Base-by-base conservation (phyloP, 2,797 vertebrate genomes). In the Dendrocincla fuliginosa region DNA sequence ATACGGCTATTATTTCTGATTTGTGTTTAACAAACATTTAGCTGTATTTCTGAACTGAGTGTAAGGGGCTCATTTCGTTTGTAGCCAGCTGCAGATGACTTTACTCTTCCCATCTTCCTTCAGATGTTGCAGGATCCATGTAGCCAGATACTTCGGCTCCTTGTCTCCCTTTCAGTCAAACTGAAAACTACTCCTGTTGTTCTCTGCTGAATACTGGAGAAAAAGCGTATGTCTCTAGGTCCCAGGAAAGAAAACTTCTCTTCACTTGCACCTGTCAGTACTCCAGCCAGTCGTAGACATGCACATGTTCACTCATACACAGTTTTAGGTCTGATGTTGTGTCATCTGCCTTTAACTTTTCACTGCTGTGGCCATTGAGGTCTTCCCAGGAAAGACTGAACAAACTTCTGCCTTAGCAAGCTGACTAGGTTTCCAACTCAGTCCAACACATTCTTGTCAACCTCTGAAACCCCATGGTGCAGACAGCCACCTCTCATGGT, bases 281-380 rank as follows among this genome's bases (percentile, higher is more conserved):
- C 20, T 55, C 28, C 23, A 52, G 11, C 11, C 17, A 41, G 13
- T 10, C 55, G 24, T 33, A 50, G 20, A 28, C 32, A 3, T 24
- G 24, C 64, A 24, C 27, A 3, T 24, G 23, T 68, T 78, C 3
- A 6, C 16, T 32, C 16, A 16, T 13, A 25, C 0, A 2, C 0
- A 2, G 4, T 27, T 49, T 78, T 67, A 57, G 52, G 17, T 53
- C 11, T 52, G 37, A 32, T 63, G 15, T 41, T 2, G 4, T 44
- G 56, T 69, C 46, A 61, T 10, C 16, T 69, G 24, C 32, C 9
- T 15, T 35, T 46, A 11, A 30, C 7, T 49, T 18, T 10, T 68
- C 32, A 49, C 32, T n/a, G 53, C 67, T 56, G 18, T 55, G 16
- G 39, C 28, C 0, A 2, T 8, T n/a, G 30, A 3, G 9, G 4